Evolutionary conservation across 2,888 invertebrate species (phyloP), one percentile per base, ranked within the genome.

Genomic region (Chironomus tentans): DNA sequence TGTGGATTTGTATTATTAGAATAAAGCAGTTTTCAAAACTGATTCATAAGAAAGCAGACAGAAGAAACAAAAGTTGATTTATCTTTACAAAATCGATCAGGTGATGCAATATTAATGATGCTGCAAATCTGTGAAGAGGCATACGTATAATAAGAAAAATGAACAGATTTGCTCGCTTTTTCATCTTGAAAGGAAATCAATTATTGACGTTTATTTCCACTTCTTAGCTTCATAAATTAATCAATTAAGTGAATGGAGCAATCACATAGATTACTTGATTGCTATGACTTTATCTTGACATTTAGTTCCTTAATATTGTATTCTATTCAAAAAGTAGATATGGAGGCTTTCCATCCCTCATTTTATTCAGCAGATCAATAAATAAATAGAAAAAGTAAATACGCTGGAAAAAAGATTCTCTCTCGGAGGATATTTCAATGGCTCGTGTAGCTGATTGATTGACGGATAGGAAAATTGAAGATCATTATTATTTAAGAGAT

Each of bases 221-320:
- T 21, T 22, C 21, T 65, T 12, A 24, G 24, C 65, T 24, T 65
- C 46, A 62, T 46, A 61, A 72, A 72, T 72, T 72, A 72, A 72
- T 72, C 72, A 72, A 72, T 72, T 72, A 72, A 61, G 5, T 56
- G 56, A 71, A 47, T 18, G 62, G 24, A 15, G 62, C 70, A 70
- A 70, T 70, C 70, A 38, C 70, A 70, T 21, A 18, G 46, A 21
- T 24, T 24, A 18, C 48, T 47, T 48, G 15, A 18, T 18, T 38
- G n/a, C 46, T 4, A n/a, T 62, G 72, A 72, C 72, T 72, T 72
- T 72, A 72, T 72, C 72, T 72, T 72, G 72, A 62, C 70, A 46
- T 70, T 46, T 22, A 50, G 70, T 46, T 70, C 38, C 28, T 28
- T 13, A 15, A 56, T 56, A 56, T 7, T 7, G 56, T 56, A 7